A percentile compares a stretch with the other conserved stretches of the same genome.
Evolutionary conservation across 1,140 invertebrate genomes (phyloP).

Genomic region (Drosophila parabipectinata): DNA sequence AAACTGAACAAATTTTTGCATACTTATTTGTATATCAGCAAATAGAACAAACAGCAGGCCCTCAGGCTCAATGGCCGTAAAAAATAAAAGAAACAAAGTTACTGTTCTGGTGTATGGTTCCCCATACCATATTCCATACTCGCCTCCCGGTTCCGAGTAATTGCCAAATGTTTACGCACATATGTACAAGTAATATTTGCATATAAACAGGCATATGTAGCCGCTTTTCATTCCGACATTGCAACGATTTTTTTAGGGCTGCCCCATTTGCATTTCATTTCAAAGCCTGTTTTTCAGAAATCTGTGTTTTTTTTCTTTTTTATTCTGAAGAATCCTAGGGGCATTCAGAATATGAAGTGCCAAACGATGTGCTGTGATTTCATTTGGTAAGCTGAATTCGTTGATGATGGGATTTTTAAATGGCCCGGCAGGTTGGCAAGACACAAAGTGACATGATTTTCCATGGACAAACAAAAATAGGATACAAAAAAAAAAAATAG

Average conservation of each 20-base stretch:
- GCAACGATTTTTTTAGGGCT: constrained; percentile 45
- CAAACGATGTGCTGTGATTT: constrained; percentile 35
- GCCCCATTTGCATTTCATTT: constrained; percentile 69
- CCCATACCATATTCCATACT: no score
- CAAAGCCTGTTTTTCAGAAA: constrained; percentile 35
- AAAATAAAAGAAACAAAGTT: constrained; percentile 42
- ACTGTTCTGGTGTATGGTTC: constrained; percentile 4
- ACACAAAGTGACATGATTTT: constrained; percentile 39
- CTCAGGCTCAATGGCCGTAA: constrained; percentile 6
- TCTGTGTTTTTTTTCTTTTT: constrained; percentile 15
- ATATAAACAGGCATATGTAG: constrained; percentile 79
- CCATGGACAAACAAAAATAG: constrained; percentile 9
- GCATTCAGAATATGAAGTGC: constrained; percentile 36
- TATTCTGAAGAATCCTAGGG: constrained; percentile 37
- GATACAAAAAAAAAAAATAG: background rate
- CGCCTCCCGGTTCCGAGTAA: constrained; percentile 47
- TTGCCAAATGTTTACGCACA: constrained; percentile 81
- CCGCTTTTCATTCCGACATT: constrained; percentile 66
- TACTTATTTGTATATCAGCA: constrained; percentile 54
- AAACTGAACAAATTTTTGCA: constrained; percentile 28
- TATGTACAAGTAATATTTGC: constrained; percentile 76
- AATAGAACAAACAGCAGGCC: constrained; percentile 68
- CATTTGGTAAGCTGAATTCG: constrained; percentile 33
- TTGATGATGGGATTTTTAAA: constrained; percentile 7
- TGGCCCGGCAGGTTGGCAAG: background rate